Evolutionary conservation across 2,113 vertebrate genomes (phyloP).

Genomic region (Mirza zaza): DNA sequence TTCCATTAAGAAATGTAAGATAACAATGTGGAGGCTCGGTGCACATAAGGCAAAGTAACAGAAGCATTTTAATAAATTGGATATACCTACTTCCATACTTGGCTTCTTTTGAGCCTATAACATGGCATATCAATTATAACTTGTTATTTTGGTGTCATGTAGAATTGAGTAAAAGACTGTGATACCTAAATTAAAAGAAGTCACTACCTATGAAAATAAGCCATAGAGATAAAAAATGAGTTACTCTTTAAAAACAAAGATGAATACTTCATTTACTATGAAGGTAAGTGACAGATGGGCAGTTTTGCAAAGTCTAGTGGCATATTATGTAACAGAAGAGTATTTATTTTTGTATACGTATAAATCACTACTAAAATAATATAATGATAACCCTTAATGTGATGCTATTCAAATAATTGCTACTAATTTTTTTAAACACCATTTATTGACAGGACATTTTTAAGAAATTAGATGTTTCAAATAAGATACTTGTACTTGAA

Average conservation of each 20-base stretch:
- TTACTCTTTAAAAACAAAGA: background rate
- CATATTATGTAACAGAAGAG: background rate
- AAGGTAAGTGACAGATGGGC: background rate
- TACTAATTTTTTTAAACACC: background rate
- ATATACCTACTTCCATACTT: background rate
- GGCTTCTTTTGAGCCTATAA: background rate
- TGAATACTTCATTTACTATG: background rate
- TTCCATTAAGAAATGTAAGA: background rate
- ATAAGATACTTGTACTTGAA: background rate
- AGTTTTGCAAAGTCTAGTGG: background rate
- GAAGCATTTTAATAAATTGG: background rate
- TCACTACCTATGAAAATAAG: background rate
- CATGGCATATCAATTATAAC: background rate
- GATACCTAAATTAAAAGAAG: background rate
- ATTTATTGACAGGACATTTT: background rate
- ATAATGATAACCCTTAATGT: background rate
- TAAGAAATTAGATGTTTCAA: conserved; percentile 10
- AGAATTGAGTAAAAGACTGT: background rate
- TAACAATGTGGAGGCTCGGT: background rate
- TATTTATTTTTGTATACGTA: background rate
- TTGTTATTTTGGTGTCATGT: background rate
- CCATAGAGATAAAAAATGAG: background rate
- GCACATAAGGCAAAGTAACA: background rate
- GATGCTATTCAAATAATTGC: background rate
- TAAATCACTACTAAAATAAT: background rate